These are phyloP conservation scores for Cyclina sinensis DNA, from an alignment of 1,140 invertebrate genomes.

Conservation along the genomic window DNA sequence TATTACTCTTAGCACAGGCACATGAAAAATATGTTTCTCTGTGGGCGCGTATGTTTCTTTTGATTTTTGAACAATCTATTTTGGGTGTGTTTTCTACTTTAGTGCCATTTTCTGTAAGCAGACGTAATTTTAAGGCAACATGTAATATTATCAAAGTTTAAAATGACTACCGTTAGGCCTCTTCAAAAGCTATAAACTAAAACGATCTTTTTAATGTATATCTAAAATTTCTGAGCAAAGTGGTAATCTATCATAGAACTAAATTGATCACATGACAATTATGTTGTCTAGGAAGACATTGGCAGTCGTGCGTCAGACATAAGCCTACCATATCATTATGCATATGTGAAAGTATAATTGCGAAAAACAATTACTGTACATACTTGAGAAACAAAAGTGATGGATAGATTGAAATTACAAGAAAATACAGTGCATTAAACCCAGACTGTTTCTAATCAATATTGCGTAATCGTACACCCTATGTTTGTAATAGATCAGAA, in stretches of 20 bases:
- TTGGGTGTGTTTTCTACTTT: too few species aligned
- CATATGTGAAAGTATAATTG: conserved; percentile 44
- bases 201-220: conserved; percentile 11
- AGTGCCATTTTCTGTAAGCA: too few species aligned
- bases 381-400: conserved; percentile 17
- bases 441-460: conserved; percentile 43
- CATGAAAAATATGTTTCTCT: too few species aligned
- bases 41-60: too few species aligned
- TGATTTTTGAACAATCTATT: too few species aligned
- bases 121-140: too few species aligned
- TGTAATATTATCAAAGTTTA: too few species aligned
- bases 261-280: conserved; percentile 24
- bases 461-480: conserved; percentile 6
- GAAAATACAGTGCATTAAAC: conserved; percentile 47
- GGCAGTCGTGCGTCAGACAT: neutral
- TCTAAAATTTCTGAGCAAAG: neutral
- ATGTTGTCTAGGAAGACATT: conserved; percentile 9
- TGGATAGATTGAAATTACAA: conserved; percentile 47
- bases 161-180: neutral
- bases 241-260: neutral
- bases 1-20: too few species aligned
- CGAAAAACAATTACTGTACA: conserved; percentile 33
- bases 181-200: neutral
- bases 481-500: conserved; percentile 36
- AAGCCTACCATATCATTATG: conserved; percentile 31